These are phyloP conservation scores for Ophioninae sp. DNA, from an alignment of 2,888 invertebrate species.

Conservation along the genomic window DNA sequence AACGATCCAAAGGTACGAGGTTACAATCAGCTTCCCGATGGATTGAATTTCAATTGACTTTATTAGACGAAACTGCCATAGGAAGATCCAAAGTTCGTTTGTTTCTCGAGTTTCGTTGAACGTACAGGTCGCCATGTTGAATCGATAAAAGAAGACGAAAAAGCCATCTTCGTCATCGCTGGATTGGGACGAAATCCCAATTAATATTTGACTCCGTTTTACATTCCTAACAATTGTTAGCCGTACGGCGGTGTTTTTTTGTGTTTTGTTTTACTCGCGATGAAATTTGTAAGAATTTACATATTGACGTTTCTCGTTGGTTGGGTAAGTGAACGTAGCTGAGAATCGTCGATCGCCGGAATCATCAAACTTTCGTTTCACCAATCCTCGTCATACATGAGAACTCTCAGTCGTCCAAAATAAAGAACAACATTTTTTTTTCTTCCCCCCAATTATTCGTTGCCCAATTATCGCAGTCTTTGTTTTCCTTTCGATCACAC, in stretches of 20 bases:
- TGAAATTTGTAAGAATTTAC: conserved; percentile 62
- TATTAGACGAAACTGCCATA: too few species aligned
- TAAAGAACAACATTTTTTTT: conserved; percentile 18
- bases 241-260: background rate
- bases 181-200: conserved; percentile 17
- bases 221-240: conserved; percentile 36
- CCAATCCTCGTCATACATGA: background rate
- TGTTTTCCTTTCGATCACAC: background rate
- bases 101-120: conserved; percentile 30
- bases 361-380: conserved; percentile 18
- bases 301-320: conserved; percentile 58
- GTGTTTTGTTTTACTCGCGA: conserved; percentile 41
- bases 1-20: background rate
- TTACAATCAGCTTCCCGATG: background rate
- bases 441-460: background rate
- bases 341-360: background rate
- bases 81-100: conserved; percentile 36
- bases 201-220: conserved; percentile 33
- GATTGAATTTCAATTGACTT: background rate
- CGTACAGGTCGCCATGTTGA: conserved; percentile 2
- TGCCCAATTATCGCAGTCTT: background rate
- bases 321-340: conserved; percentile 56
- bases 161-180: background rate
- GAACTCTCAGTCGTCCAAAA: conserved; percentile 29
- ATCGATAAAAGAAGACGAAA: background rate